phyloP scores from a whole-genome alignment of 2,797 vertebrate species.

The Phalloptychus januarius region DNA sequence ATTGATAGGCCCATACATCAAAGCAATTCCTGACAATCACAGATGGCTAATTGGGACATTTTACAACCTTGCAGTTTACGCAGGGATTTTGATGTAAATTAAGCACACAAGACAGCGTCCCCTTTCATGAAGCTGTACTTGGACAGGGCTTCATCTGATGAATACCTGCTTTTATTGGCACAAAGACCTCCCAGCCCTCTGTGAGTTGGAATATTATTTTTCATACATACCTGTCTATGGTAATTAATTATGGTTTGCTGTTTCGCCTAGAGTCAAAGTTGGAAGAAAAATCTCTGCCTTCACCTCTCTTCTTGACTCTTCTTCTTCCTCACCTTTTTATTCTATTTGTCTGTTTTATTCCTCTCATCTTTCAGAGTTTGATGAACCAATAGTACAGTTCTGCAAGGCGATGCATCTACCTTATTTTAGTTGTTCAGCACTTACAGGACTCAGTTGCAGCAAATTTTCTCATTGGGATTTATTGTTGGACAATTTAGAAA shows the following conservation, averaged over 20 bases:
- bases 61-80: slow-evolving; percentile 71
- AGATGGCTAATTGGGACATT: slow-evolving; percentile 78
- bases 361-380: slow-evolving; percentile 41
- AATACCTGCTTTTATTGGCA: slow-evolving; percentile 71
- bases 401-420: not conserved
- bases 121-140: slow-evolving; percentile 58
- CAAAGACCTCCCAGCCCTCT: slow-evolving; percentile 76
- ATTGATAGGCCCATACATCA: slow-evolving; percentile 74
- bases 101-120: slow-evolving; percentile 59
- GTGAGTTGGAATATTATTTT: slow-evolving; percentile 76
- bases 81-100: slow-evolving; percentile 74
- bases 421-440: too few species aligned
- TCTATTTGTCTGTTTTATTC: slow-evolving; percentile 70
- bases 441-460: not conserved
- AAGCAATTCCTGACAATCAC: slow-evolving; percentile 68
- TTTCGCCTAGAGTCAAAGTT: slow-evolving; percentile 73
- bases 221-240: slow-evolving; percentile 90
- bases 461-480: not conserved
- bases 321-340: slow-evolving; percentile 17
- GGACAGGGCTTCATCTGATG: slow-evolving; percentile 67
- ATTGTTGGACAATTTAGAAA: not conserved
- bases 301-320: slow-evolving; percentile 34
- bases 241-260: slow-evolving; percentile 91
- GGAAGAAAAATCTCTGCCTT: slow-evolving; percentile 58
- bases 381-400: not conserved